A percentile compares a stretch with the other conserved stretches of the same genome.
phyloP scores from a whole-genome alignment of 2,888 invertebrate genomes.

The Stegana nigrithorax region DNA sequence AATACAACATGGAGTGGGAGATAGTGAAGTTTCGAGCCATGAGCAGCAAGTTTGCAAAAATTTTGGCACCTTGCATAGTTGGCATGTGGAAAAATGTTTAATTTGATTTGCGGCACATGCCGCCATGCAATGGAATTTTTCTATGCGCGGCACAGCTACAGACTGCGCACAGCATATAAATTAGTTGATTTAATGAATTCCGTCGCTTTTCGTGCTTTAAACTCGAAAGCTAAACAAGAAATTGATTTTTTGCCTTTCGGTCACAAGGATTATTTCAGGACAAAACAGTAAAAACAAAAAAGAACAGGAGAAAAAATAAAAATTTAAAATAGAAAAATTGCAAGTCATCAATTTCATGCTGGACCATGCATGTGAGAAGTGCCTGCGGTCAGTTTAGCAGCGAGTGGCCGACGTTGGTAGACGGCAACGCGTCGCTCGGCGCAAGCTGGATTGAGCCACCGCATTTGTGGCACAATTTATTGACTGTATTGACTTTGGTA shows the following conservation, averaged over 20 bases:
- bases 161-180: background rate
- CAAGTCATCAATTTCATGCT: background rate
- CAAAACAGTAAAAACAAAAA: no score
- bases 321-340: background rate
- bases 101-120: slow-evolving; percentile 15
- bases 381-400: slow-evolving; percentile 16
- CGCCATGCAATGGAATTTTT: slow-evolving; percentile 9
- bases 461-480: slow-evolving; percentile 19
- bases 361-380: slow-evolving; percentile 5
- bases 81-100: background rate
- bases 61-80: no score
- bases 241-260: slow-evolving; percentile 7
- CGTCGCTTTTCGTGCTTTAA: background rate
- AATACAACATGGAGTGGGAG: slow-evolving; percentile 39
- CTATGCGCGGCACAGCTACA: no score
- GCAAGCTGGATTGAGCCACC: background rate
- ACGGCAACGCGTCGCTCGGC: no score
- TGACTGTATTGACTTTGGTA: slow-evolving; percentile 11
- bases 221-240: background rate
- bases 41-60: no score
- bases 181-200: slow-evolving; percentile 5
- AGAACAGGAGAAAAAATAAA: slow-evolving; percentile 17
- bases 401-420: background rate
- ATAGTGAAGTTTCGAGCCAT: no score
- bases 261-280: no score